Percentiles rank a stretch among this genome's conserved stretches.
Conservation (phyloP, 2,888 invertebrate species). For the Monopis laevigella region DNA sequence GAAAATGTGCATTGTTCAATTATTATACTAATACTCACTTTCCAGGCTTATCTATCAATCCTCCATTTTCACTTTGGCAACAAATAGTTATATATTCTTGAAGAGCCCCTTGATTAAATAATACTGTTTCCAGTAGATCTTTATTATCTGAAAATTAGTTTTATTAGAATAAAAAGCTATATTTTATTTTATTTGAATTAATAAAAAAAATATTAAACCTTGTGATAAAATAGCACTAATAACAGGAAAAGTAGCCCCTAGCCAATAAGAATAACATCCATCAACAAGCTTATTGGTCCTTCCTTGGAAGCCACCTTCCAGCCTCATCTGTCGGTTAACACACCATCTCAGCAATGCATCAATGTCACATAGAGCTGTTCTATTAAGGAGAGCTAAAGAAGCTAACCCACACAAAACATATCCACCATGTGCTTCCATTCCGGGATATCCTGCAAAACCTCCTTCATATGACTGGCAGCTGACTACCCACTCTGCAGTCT, state of each 20-base stretch:
- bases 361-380: constrained; percentile 77
- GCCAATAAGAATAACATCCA: constrained; percentile 99
- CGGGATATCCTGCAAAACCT: constrained; percentile 89
- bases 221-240: constrained; percentile 78
- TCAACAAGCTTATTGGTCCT: constrained; percentile 98
- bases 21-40: constrained; percentile 74
- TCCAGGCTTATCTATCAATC: constrained; percentile 95
- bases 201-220: constrained; percentile 29
- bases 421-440: constrained; percentile 99
- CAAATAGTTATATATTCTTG: constrained; percentile 96
- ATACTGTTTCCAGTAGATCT: constrained; percentile 62
- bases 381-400: constrained; percentile 82
- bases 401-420: constrained; percentile 98
- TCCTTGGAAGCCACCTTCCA: constrained; percentile 97
- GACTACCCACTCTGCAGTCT: constrained; percentile 92
- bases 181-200: background rate
- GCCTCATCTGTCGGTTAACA: constrained; percentile 88
- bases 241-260: constrained; percentile 91
- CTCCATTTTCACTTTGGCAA: constrained; percentile 89
- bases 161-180: constrained; percentile 8
- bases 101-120: constrained; percentile 87
- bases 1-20: too few relatives aligned
- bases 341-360: constrained; percentile 87
- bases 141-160: constrained; percentile 41
- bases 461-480: constrained; percentile 99